Evolutionary conservation across 2,797 vertebrate genomes (phyloP), one percentile per base, ranked within the genome.

Genomic region (Bradypodion pumilum): DNA sequence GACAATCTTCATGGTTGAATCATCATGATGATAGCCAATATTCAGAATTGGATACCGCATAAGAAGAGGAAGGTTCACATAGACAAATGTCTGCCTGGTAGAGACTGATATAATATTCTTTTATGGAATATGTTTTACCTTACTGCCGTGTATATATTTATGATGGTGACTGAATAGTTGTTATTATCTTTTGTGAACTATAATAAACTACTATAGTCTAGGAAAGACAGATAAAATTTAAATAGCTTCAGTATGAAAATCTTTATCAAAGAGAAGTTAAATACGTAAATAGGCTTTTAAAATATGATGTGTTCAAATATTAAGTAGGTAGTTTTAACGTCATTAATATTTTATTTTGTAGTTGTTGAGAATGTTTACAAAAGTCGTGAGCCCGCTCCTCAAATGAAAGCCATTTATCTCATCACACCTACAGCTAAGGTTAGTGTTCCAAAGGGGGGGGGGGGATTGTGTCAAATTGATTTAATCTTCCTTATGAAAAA

Each of bases 371-470:
- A 99, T n/a, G 93, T 99, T 77, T 97, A 93, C 95, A 99, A 97
- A 96, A 97, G 1, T 91, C 97, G 98, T 89, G 98, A 99, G 88
- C 98, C 98, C 62, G 97, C 99, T 90, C 95, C 89, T 85, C 97
- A 99, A 85, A 97, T 99, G 97, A 99, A 98, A 91, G 98, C 98
- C 65, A 96, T 99, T 92, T 99, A 99, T 95, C 98, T 99, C 92
- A 98, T 99, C 92, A 95, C 98, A 83, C 98, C 98, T n/a, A 97
- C 95, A 5, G 87, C 95, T 89, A 96, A 98, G 97, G 98, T 99
- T 86, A 94, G 96, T 94, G 56, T 89, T 85, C 90, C 56, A 27
- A 89, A 87, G 65, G 21, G 77, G 37, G 52, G 15, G 80, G 40
- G n/a, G 44, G 9, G n/a, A n/a, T n/a, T 5, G 37, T 52, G n/a